Conservation (phyloP, 2,797 vertebrate genomes). For the Orientallactaga sibirica region DNA sequence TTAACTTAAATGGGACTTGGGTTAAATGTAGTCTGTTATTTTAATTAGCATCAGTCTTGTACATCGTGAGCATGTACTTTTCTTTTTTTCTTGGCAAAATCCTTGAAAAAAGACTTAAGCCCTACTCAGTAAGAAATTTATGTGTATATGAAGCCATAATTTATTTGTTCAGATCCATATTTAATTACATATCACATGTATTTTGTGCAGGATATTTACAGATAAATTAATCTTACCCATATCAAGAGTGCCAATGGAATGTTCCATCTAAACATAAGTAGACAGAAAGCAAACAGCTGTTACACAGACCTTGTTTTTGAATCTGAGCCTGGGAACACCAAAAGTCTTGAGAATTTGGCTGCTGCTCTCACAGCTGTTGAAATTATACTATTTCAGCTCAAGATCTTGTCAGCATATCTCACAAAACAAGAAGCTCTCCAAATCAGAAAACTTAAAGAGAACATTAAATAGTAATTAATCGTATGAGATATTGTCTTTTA, state of each 20-base stretch:
- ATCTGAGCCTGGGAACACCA: slow-evolving; percentile 61
- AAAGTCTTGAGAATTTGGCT: slow-evolving; percentile 46
- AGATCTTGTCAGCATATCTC: not conserved
- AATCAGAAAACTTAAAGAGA: slow-evolving; percentile 25
- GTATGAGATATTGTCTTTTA: not conserved
- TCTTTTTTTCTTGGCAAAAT: slow-evolving; percentile 60
- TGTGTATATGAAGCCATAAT: slow-evolving; percentile 56
- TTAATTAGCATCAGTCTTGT: slow-evolving; percentile 69
- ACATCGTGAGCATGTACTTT: slow-evolving; percentile 31
- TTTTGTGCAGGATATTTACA: slow-evolving; percentile 61
- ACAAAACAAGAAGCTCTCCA: slow-evolving; percentile 17
- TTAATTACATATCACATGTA: slow-evolving; percentile 49
- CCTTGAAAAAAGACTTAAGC: slow-evolving; percentile 26
- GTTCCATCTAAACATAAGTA: slow-evolving; percentile 67
- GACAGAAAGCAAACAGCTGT: slow-evolving; percentile 78
- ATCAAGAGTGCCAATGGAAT: slow-evolving; percentile 65
- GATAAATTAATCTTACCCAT: slow-evolving; percentile 67
- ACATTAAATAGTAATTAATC: slow-evolving; percentile 5
- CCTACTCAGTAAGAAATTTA: slow-evolving; percentile 25
- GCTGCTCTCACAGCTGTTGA: slow-evolving; percentile 70
- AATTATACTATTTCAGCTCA: slow-evolving; percentile 55
- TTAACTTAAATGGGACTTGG: slow-evolving; percentile 79
- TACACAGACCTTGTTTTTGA: slow-evolving; percentile 61
- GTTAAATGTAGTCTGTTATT: slow-evolving; percentile 76
- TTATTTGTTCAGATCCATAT: slow-evolving; percentile 40